Evolutionary conservation across 2,797 vertebrate species (phyloP).

Genomic region (Acrocephalus scirpaceus): DNA sequence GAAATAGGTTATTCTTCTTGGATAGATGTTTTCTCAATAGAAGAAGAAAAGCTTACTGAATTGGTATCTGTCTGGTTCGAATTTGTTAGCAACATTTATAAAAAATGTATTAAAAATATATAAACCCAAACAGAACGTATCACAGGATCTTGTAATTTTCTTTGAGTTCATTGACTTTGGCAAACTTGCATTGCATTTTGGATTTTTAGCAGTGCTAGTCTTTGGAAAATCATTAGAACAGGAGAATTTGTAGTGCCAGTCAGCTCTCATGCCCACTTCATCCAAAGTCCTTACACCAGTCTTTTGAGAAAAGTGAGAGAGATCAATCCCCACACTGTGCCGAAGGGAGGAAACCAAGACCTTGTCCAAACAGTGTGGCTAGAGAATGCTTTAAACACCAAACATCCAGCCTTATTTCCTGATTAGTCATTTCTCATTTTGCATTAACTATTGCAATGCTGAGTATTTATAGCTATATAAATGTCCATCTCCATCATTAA

Average conservation of each 20-base stretch:
- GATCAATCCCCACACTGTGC: background rate
- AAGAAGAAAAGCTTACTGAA: background rate
- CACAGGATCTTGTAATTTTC: background rate
- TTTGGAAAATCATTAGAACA: background rate
- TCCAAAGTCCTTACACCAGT: background rate
- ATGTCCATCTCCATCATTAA: background rate
- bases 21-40: background rate
- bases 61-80: background rate
- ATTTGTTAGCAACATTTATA: background rate
- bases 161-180: background rate
- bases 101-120: background rate
- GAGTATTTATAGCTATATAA: background rate
- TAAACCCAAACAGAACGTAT: background rate
- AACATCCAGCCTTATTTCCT: background rate
- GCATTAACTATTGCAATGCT: background rate
- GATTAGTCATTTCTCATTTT: background rate
- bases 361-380: background rate
- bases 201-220: background rate
- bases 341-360: background rate
- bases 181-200: background rate
- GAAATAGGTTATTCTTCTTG: slow-evolving; percentile 35
- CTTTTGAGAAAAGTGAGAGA: background rate
- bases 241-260: background rate
- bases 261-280: background rate
- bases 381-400: background rate